Evolutionary conservation across 2,113 vertebrate species (phyloP), one percentile per base, ranked within the genome.

Genomic region (Cynopterus brachyotis): DNA sequence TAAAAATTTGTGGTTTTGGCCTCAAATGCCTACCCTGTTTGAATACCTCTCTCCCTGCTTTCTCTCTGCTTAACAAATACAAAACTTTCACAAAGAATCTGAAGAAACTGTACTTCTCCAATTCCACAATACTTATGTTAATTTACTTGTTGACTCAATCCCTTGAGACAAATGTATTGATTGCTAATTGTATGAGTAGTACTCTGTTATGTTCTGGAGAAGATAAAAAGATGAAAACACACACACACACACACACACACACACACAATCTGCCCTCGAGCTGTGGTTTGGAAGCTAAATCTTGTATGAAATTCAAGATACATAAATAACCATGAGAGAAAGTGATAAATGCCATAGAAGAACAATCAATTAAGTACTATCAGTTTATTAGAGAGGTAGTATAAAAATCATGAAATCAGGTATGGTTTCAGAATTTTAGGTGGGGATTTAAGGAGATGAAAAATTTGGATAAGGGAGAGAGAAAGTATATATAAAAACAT

Each of bases 361-460:
- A 57, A 62, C 80, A 94, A 94, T 97, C 82, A 75, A 80, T 96
- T 55, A 87, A 83, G 16, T 87, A 35, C 15, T 83, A 30, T 69
- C 2, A 17, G 35, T 40, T 82, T 45, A 62, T 87, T 84, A 12
- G 45, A 81, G 15, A 62, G 9, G 26, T 55, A 37, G 11, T 80
- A 59, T 59, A 94, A 70, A 70, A 93, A 89, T n/a, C 6, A 1
- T 40, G 32, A 78, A 42, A 89, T 82, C 20, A 35, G 6, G 4
- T 3, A 45, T 69, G 32, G 12, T 47, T 93, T 87, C 22, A 86
- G 20, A 86, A 89, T 86, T 96, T 81, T 83, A 93, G 75, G 24
- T 91, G 28, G 2, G 4, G n/a, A 5, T 30, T 73, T 37, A 66
- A 84, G n/a, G 5, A 72, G 47, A 79, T 32, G 53, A 87, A 91